Conservation (phyloP, 2,888 invertebrate species). For the Gastracanthus pulcherrimus region DNA sequence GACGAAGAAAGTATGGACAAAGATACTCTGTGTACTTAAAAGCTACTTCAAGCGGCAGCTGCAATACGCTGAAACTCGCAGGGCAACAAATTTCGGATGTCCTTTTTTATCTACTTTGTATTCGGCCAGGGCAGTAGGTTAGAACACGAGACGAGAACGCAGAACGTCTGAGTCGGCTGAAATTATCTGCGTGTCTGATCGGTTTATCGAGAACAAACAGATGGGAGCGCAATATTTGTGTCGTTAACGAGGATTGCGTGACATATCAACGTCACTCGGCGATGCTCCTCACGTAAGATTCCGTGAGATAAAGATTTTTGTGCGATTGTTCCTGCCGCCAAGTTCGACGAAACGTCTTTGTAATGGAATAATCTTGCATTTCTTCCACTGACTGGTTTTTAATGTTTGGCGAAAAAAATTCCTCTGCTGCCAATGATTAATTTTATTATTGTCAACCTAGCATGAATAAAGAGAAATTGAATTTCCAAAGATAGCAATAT, state of each 20-base stretch:
- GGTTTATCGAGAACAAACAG: constrained; percentile 16
- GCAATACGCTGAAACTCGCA: neutral
- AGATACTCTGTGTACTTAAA: neutral
- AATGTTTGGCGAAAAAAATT: neutral
- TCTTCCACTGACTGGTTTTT: neutral
- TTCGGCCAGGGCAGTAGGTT: neutral
- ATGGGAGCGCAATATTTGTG: neutral
- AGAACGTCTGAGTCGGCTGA: neutral
- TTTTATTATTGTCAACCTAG: neutral
- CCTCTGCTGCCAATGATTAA: neutral
- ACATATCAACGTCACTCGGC: constrained; percentile 9
- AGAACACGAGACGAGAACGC: neutral
- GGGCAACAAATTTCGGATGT: neutral
- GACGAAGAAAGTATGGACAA: no score
- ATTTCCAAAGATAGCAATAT: neutral
- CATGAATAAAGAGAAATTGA: no score
- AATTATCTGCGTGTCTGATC: neutral
- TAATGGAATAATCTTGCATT: neutral
- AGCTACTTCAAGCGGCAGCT: neutral
- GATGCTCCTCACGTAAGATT: constrained; percentile 15
- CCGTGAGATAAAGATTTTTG: neutral
- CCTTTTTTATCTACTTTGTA: neutral
- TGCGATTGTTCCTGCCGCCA: neutral
- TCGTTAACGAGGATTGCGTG: constrained; percentile 19
- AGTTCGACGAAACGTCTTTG: neutral